Conservation (phyloP, 1,140 invertebrate species). For the Drosophila sproati region DNA sequence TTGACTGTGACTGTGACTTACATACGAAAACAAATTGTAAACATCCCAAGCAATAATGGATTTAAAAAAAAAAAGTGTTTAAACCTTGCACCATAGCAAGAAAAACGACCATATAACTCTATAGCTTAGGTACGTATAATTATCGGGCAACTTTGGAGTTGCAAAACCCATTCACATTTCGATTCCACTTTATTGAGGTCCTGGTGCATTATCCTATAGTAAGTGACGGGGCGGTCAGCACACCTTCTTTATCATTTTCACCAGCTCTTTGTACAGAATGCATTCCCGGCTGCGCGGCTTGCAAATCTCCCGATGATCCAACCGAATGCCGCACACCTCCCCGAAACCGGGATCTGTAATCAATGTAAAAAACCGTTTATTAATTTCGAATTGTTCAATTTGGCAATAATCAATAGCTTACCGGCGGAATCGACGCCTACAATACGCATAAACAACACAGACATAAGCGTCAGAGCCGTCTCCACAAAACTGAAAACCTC, state of each 20-base stretch:
- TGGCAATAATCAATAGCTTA: constrained; percentile 60
- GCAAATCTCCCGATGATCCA: constrained; percentile 90
- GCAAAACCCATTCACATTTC: constrained; percentile 66
- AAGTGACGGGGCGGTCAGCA: constrained; percentile 53
- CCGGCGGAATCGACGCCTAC: constrained; percentile 89
- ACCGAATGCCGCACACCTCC: constrained; percentile 87
- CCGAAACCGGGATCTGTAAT: constrained; percentile 88
- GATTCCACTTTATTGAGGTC: constrained; percentile 61
- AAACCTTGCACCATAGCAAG: constrained; percentile 61
- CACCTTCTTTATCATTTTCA: constrained; percentile 86
- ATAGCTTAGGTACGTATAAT: constrained; percentile 65
- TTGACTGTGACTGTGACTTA: constrained; percentile 26
- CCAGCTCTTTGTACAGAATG: constrained; percentile 88
- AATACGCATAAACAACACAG: constrained; percentile 88
- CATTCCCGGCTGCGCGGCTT: constrained; percentile 88
- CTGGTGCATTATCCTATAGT: constrained; percentile 24
- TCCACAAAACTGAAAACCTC: constrained; percentile 89
- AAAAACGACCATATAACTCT: constrained; percentile 21
- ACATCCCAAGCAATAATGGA: constrained; percentile 35
- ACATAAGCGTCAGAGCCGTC: constrained; percentile 89
- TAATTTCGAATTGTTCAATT: no score
- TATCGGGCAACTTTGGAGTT: constrained; percentile 56
- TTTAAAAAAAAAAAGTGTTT: constrained; percentile 21
- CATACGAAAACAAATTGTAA: constrained; percentile 37
- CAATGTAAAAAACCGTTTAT: not conserved